Conservation (phyloP, 2,888 invertebrate genomes). For the Sclerodermus sp. region DNA sequence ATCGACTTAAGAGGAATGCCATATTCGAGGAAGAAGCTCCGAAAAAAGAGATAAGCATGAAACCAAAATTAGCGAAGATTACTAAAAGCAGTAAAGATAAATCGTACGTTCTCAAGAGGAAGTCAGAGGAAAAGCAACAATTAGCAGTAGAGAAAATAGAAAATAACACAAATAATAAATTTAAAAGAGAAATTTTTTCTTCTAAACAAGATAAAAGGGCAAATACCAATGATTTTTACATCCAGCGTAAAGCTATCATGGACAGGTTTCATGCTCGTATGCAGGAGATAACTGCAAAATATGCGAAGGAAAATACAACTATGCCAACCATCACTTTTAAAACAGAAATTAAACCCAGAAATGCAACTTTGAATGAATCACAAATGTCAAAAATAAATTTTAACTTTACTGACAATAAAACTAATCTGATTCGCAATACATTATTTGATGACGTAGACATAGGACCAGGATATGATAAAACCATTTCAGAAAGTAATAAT, state of each 20-base stretch:
- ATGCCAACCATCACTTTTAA: not conserved
- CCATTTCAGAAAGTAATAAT: too few relatives aligned
- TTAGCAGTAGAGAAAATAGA: too few relatives aligned
- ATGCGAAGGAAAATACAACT: slow-evolving; percentile 6
- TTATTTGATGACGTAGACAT: not conserved
- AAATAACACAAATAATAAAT: too few relatives aligned
- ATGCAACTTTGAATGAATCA: not conserved
- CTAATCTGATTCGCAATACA: not conserved
- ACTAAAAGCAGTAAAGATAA: not conserved
- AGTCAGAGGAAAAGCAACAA: too few relatives aligned
- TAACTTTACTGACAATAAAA: not conserved
- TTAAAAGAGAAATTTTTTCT: too few relatives aligned
- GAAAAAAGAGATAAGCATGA: too few relatives aligned
- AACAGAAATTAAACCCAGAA: not conserved
- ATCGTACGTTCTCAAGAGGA: slow-evolving; percentile 5
- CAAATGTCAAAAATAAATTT: not conserved
- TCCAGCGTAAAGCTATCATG: slow-evolving; percentile 37
- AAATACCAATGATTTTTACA: slow-evolving; percentile 39
- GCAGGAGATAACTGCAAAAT: slow-evolving; percentile 27
- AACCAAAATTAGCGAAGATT: too few relatives aligned
- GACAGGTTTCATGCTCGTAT: slow-evolving; percentile 35
- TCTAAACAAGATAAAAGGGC: too few relatives aligned
- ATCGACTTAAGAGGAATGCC: too few relatives aligned
- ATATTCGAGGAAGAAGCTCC: too few relatives aligned
- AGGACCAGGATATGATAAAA: not conserved